Evolutionary conservation across 1,140 invertebrate species (phyloP).

Genomic region (Calliphora vicina): DNA sequence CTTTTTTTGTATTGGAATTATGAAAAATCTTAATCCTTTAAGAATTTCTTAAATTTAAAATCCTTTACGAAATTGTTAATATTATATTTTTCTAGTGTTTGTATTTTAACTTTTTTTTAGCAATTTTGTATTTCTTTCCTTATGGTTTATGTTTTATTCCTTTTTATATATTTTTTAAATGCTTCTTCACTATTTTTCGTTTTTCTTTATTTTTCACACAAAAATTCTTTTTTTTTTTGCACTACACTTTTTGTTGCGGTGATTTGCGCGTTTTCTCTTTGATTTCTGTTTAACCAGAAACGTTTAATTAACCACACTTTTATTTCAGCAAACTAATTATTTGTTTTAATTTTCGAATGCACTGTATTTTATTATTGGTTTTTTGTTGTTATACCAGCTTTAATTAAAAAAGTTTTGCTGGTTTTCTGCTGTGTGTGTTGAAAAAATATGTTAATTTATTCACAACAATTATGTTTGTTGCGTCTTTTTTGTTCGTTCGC

Average conservation of each 20-base stretch:
- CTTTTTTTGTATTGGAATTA: background rate
- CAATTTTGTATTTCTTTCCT: background rate
- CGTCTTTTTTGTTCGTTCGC: background rate
- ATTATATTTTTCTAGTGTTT: background rate
- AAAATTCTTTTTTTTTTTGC: background rate
- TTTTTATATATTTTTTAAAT: background rate
- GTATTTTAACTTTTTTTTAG: background rate
- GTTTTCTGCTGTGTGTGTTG: background rate
- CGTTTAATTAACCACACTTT: conserved; percentile 4
- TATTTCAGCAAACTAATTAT: background rate
- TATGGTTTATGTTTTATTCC: background rate
- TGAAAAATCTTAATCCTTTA: background rate
- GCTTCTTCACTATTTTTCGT: conserved; percentile 24
- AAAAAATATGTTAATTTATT: background rate
- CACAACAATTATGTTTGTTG: background rate
- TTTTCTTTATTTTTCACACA: background rate
- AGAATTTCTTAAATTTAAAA: background rate
- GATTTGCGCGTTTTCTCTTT: conserved; percentile 24
- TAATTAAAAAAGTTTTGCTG: background rate
- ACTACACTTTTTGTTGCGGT: background rate
- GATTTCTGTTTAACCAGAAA: background rate
- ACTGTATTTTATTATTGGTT: too few species aligned
- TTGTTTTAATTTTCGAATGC: background rate
- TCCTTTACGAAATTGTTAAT: background rate
- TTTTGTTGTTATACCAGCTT: background rate